Percentiles rank a stretch among this genome's conserved stretches.
phyloP scores from a whole-genome alignment of 2,113 vertebrate species.

The Macaca fascicularis region T2T-MFA8v1.1 NC_088392.1:74544001-74544500 shows the following conservation, averaged over 20 bases:
- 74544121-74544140: background rate
- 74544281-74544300: background rate
- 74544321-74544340: background rate
- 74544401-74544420: conserved; percentile 27
- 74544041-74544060: background rate
- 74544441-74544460: background rate
- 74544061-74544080: conserved; percentile 25
- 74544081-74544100: background rate
- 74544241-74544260: background rate
- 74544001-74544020: rapidly evolving
- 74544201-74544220: background rate
- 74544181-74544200: conserved; percentile 54
- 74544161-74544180: conserved; percentile 43
- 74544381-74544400: background rate
- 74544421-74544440: conserved; percentile 8
- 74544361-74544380: background rate
- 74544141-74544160: background rate
- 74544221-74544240: background rate
- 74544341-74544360: conserved; percentile 16
- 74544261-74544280: background rate
- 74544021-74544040: rapidly evolving
- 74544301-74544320: conserved; percentile 31
- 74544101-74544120: background rate
- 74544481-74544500: background rate
- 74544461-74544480: background rate